Base-by-base conservation (phyloP, 2,113 vertebrate species). In the Merops nubicus region DNA sequence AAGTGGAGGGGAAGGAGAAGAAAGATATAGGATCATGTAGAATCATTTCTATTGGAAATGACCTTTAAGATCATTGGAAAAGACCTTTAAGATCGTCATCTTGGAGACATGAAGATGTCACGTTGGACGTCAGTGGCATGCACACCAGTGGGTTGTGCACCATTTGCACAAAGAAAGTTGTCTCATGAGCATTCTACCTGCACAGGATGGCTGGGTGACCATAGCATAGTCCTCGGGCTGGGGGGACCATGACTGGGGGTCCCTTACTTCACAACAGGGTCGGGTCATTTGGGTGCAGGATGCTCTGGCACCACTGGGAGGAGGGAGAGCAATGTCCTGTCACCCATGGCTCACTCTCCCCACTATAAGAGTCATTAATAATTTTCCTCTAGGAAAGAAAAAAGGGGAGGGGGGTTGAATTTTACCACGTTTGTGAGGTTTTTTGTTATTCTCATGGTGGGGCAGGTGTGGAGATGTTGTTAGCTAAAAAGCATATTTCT, bases 51-150 rank as follows among this genome's bases (percentile, higher is more conserved):
- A 42, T 3, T 54, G 96, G 63, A 42, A 76, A 47, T 18, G 45
- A 14, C 45, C 17, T 47, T 47, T 47, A 47, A 47, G 45, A 47
- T 47, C 42, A 11, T 3, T 53, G 96, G 64, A 38, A 74, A 48
- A 87, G 63, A 11, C 54, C 45, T 48, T 82, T 48, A 31, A 31
- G 72, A 57, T 8, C 73, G 22, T 70, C 43, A 54, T 73, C 22
- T 43, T 0, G 0, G 51, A 0, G n/a, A 64, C 1, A 3, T 17
- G 31, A 88, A n/a, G 72, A 23, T 5, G 34, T 82, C 1, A 0
- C 2, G 56, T 29, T 51, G 73, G 73, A 31, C 9, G 11, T 12
- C 47, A 33, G 19, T 4, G 48, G 36, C 47, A 42, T 42, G 20
- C 1, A 4, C 42, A 5, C 17, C 0, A 2, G 26, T 23, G 42